Evolutionary conservation across 1,140 invertebrate genomes (phyloP).

Genomic region (Megathymus violae): DNA sequence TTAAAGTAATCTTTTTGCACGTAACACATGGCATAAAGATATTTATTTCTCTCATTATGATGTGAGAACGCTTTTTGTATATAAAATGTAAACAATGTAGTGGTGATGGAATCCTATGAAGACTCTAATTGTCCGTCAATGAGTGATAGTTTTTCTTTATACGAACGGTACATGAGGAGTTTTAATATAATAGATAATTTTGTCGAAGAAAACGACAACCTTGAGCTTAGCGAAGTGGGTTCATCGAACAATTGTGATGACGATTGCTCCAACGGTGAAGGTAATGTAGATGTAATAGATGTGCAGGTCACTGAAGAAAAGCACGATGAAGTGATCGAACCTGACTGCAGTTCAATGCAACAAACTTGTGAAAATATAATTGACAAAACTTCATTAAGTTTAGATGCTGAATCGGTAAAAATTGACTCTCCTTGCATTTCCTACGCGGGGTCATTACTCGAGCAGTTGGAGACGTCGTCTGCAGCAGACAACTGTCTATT

Average conservation of each 20-base stretch:
- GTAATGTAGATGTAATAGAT: conserved; percentile 67
- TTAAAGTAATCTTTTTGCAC: too few species aligned
- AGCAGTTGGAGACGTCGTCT: conserved; percentile 50
- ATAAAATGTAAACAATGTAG: conserved; percentile 51
- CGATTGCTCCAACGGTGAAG: conserved; percentile 59
- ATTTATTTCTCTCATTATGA: too few species aligned
- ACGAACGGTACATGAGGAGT: conserved; percentile 76
- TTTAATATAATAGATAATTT: conserved; percentile 71
- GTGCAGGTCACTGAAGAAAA: conserved; percentile 55
- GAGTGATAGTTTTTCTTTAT: conserved; percentile 76
- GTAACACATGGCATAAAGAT: too few species aligned
- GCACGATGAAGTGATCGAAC: conserved; percentile 51
- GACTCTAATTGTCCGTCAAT: conserved; percentile 73
- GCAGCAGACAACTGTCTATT: conserved; percentile 55
- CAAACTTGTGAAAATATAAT: conserved; percentile 43
- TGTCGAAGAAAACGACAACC: conserved; percentile 49
- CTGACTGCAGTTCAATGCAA: conserved; percentile 49
- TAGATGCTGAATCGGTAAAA: conserved; percentile 54
- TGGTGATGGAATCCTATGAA: conserved; percentile 76
- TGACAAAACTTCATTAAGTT: conserved; percentile 47
- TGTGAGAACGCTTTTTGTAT: conserved; percentile 4
- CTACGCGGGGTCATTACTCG: conserved; percentile 51
- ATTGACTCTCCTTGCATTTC: conserved; percentile 52
- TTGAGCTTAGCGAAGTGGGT: conserved; percentile 36
- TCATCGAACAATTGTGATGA: conserved; percentile 52